phyloP scores from a whole-genome alignment of 2,797 vertebrate species.

The Chelon labrosus region DNA sequence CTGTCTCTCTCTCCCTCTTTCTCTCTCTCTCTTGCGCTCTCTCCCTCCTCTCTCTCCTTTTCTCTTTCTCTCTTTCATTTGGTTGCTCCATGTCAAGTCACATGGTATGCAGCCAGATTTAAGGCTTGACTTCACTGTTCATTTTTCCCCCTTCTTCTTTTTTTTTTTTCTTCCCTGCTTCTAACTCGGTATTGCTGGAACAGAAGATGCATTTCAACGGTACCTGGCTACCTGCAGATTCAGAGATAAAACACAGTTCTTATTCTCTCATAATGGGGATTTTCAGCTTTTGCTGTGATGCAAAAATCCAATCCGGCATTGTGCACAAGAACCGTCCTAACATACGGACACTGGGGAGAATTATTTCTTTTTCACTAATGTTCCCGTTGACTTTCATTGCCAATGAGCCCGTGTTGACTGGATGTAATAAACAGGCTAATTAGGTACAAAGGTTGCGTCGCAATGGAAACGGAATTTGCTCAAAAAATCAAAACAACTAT shows the following conservation, averaged over 20 bases:
- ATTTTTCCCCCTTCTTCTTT: constrained; percentile 17
- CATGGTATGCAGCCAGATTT: constrained; percentile 81
- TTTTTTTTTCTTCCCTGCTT: constrained; percentile 41
- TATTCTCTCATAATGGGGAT: constrained; percentile 40
- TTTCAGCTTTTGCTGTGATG: constrained; percentile 16
- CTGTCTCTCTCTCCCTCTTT: constrained; percentile 13
- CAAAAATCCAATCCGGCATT: constrained; percentile 41
- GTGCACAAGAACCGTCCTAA: constrained; percentile 36
- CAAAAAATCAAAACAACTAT: constrained; percentile 71
- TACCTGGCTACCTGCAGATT: constrained; percentile 51
- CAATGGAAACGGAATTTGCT: constrained; percentile 74
- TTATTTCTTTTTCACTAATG: constrained; percentile 47
- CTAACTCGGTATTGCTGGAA: constrained; percentile 61
- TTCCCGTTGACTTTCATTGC: constrained; percentile 56
- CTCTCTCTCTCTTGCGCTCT: background rate
- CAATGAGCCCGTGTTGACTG: constrained; percentile 41
- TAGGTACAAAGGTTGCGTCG: constrained; percentile 60
- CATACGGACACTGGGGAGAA: constrained; percentile 56
- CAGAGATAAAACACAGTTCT: constrained; percentile 36
- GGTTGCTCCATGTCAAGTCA: constrained; percentile 75
- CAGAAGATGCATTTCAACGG: constrained; percentile 67
- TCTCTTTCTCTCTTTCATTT: constrained; percentile 62
- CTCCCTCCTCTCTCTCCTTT: constrained; percentile 14
- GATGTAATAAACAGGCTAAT: constrained; percentile 68
- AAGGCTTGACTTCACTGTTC: constrained; percentile 79